Conservation (phyloP, 2,797 vertebrate species). For the Hyperoplus lanceolatus region DNA sequence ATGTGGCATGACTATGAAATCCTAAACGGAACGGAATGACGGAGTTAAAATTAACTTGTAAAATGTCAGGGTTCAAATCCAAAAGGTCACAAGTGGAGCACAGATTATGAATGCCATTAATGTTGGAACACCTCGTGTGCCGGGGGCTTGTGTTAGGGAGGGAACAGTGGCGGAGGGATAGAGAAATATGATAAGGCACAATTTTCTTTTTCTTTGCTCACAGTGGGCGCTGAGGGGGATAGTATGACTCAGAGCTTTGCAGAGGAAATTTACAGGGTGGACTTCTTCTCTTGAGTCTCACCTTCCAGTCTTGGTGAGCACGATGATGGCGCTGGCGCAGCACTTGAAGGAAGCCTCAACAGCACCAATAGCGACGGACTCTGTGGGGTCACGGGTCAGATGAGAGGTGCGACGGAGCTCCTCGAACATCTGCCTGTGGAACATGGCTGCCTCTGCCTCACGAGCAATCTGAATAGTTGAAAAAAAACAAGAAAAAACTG, state of each 20-base stretch:
- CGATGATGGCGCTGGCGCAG: slow-evolving; percentile 96
- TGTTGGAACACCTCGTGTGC: slow-evolving; percentile 58
- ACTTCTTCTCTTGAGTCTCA: slow-evolving; percentile 70
- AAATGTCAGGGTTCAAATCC: slow-evolving; percentile 87
- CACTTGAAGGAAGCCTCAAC: slow-evolving; percentile 99
- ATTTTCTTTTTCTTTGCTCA: slow-evolving; percentile 37
- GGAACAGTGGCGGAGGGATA: slow-evolving; percentile 21
- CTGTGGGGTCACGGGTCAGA: slow-evolving; percentile 97
- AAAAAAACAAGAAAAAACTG: neutral
- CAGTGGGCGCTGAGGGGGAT: slow-evolving; percentile 22
- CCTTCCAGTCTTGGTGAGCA: slow-evolving; percentile 98
- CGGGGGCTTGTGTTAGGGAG: slow-evolving; percentile 22
- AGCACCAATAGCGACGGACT: slow-evolving; percentile 93
- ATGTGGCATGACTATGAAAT: slow-evolving; percentile 43
- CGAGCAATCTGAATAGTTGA: slow-evolving; percentile 91
- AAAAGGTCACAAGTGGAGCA: slow-evolving; percentile 76
- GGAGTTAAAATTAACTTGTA: slow-evolving; percentile 86
- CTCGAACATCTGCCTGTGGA: slow-evolving; percentile 98
- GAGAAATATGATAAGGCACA: slow-evolving; percentile 27
- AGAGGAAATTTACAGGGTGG: slow-evolving; percentile 12
- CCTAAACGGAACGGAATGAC: slow-evolving; percentile 60
- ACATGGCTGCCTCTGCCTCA: slow-evolving; percentile 98
- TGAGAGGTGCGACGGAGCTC: slow-evolving; percentile 94
- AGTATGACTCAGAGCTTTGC: slow-evolving; percentile 44
- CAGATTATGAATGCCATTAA: slow-evolving; percentile 48